These are phyloP conservation scores for Gonioctena quinquepunctata DNA, from an alignment of 1,140 invertebrate species.

Conservation along the genomic window DNA sequence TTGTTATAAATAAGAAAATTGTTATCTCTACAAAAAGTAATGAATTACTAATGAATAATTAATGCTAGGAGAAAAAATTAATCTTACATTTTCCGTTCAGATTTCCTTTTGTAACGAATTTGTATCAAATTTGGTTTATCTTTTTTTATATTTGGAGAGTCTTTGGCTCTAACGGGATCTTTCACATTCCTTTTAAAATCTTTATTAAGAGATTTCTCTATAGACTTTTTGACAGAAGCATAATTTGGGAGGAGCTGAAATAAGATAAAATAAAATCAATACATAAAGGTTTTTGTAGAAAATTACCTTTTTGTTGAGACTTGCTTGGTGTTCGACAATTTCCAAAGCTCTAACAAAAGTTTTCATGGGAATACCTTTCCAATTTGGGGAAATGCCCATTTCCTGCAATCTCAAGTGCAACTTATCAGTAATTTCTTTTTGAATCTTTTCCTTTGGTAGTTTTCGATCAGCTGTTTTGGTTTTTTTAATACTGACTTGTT, in stretches of 20 bases:
- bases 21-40: too few species aligned
- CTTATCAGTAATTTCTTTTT: conserved; percentile 37
- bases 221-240: conserved; percentile 22
- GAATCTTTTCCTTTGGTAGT: conserved; percentile 24
- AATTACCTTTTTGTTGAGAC: conserved; percentile 42
- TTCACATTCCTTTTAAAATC: neutral
- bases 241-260: conserved; percentile 18
- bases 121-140: conserved; percentile 10
- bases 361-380: conserved; percentile 45
- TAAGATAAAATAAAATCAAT: conserved; percentile 25
- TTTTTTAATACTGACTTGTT: neutral
- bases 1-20: too few species aligned
- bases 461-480: conserved; percentile 1
- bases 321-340: conserved; percentile 48
- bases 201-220: conserved; percentile 27
- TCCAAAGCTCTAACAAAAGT: conserved; percentile 43
- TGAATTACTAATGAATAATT: too few species aligned
- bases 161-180: neutral
- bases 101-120: conserved; percentile 8
- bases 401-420: conserved; percentile 38
- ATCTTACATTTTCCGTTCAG: neutral
- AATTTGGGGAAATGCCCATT: conserved; percentile 46
- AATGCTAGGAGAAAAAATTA: neutral
- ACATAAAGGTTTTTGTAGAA: too few species aligned
- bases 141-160: conserved; percentile 6